Evolutionary conservation across 2,888 invertebrate genomes (phyloP).

Genomic region (Phyllotreta cruciferae): DNA sequence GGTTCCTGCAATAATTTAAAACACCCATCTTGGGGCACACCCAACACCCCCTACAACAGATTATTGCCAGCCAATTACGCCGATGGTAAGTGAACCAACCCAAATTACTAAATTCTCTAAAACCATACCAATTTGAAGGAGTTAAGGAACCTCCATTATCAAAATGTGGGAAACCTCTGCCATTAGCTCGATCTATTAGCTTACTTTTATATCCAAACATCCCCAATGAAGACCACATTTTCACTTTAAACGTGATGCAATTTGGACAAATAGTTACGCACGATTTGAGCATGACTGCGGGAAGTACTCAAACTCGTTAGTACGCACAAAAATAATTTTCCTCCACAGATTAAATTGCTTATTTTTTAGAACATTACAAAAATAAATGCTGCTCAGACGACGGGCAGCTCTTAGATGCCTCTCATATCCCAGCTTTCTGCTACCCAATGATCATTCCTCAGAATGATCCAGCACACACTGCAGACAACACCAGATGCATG

Average conservation of each 20-base stretch:
- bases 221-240: slow-evolving; percentile 72
- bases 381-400: slow-evolving; percentile 69
- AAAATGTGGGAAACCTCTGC: slow-evolving; percentile 69
- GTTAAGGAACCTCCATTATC: slow-evolving; percentile 68
- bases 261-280: slow-evolving; percentile 82
- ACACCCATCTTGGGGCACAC: slow-evolving; percentile 81
- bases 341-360: neutral
- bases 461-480: slow-evolving; percentile 64
- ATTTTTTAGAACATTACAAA: slow-evolving; percentile 62
- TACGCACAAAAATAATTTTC: slow-evolving; percentile 43
- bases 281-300: slow-evolving; percentile 78
- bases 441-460: slow-evolving; percentile 64
- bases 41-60: slow-evolving; percentile 74
- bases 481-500: slow-evolving; percentile 68
- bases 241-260: slow-evolving; percentile 77
- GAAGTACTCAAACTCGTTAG: slow-evolving; percentile 78
- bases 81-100: slow-evolving; percentile 64
- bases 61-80: slow-evolving; percentile 69
- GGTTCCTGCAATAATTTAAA: slow-evolving; percentile 93
- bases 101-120: no score
- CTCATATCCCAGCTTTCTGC: slow-evolving; percentile 59
- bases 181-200: slow-evolving; percentile 74
- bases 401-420: slow-evolving; percentile 62
- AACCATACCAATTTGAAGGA: slow-evolving; percentile 58
- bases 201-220: slow-evolving; percentile 73